phyloP scores from a whole-genome alignment of 2,113 vertebrate species.

The Zootoca vivipara region DNA sequence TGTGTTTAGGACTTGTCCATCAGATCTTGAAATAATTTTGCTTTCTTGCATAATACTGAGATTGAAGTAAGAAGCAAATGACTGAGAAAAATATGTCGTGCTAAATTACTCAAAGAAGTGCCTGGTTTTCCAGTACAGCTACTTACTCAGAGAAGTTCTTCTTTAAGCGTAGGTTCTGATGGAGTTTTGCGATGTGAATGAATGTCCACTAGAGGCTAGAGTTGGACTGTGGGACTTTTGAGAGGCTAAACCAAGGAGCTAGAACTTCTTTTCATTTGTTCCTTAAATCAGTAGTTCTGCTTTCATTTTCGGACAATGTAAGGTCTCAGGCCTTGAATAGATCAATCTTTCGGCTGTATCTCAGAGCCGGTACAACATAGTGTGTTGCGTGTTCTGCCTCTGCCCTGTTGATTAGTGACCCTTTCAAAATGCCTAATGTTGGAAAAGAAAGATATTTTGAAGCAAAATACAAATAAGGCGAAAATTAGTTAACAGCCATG shows the following conservation, averaged over 20 bases:
- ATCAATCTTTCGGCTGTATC: neutral
- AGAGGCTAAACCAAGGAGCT: neutral
- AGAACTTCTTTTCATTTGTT: neutral
- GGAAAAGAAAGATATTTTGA: neutral
- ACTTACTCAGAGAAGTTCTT: neutral
- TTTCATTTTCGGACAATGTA: slow-evolving; percentile 11
- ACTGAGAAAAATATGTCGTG: neutral
- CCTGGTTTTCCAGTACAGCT: neutral
- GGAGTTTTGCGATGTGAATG: slow-evolving; percentile 4
- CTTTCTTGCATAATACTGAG: neutral
- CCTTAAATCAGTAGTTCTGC: neutral
- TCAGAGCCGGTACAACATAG: neutral
- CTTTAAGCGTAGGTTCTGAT: neutral
- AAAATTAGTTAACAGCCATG: neutral
- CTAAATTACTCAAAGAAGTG: neutral
- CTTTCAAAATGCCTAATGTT: neutral
- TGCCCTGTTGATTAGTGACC: fast-evolving
- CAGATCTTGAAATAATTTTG: neutral
- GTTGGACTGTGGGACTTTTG: neutral
- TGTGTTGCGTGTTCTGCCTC: neutral
- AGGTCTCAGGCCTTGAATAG: neutral
- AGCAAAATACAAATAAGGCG: neutral
- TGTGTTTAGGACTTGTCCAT: neutral
- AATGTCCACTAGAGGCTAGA: slow-evolving; percentile 18
- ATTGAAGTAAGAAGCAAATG: neutral